Base-by-base conservation (phyloP, 2,888 invertebrate genomes). In the Pseudococcus longispinus region DNA sequence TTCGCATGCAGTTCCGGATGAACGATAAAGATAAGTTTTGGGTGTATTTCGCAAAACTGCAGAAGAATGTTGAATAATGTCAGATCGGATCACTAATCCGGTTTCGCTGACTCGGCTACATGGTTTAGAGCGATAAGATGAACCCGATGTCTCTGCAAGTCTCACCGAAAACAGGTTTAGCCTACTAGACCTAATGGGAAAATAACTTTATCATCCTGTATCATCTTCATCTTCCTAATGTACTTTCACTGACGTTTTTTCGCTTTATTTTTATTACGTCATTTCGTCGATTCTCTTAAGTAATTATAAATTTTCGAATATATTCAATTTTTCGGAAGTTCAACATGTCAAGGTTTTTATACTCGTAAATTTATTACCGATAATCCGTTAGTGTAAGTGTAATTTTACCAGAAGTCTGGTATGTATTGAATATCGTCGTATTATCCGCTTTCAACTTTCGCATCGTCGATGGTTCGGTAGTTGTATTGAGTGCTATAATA, bases 211-310 rank as follows among this genome's bases (percentile, higher is more conserved):
- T 80, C 77, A 80, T 42, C 11, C 8, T 42, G 29, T 4, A 20
- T n/a, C n/a, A 32, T 80, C 77, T 80, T n/a, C n/a, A 32, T 80
- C 77, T 80, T 80, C 77, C 42, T 80, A 80, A 80, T 80, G 42
- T 20, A 80, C 77, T 80, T 80, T 80, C 77, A 80, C 77, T 80
- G 77, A 20, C n/a, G 77, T 20, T 80, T 80, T 80, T 74, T 37
- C 32, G 20, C 37, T 32, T 80, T 80, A 20, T 37, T 80, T 80
- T 42, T 6, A 80, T 80, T 80, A 80, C 77, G 20, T 80, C 77
- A 80, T 32, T 37, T 29, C 15, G 46, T 23, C 23, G 42, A 80
- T 80, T 42, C 77, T 42, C 42, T 11, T 9, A 5, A 20, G 77
- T 80, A 80, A 80, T 80, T 80, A 23, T 23, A 80, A 42, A 80